Base-by-base conservation (phyloP, 2,113 vertebrate genomes). In the Struthidea cinerea region DNA sequence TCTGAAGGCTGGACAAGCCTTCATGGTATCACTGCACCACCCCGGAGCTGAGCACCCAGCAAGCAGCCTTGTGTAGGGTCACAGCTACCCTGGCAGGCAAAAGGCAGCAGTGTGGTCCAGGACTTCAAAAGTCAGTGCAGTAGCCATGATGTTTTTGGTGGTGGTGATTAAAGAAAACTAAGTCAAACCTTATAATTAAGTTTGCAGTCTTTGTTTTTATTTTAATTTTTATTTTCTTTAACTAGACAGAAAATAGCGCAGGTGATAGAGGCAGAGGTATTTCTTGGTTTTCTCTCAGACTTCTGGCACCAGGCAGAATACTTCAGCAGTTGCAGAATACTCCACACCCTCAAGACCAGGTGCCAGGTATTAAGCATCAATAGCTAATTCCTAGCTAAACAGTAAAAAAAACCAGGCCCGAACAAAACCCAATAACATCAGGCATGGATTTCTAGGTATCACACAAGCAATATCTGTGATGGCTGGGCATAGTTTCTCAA, bases 11-110 rank as follows among this genome's bases (percentile, higher is more conserved):
- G 35, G 32, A 59, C 5, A 37, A 61, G 18, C 6, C 52, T 57
- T 39, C 13, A 8, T 11, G 12, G 32, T 19, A 10, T 33, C 39
- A 39, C 39, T 59, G 68, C 47, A 37, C 10, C 5, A 4, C 1
- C 13, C 41, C 46, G 52, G 42, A 78, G 6, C 23, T 28, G 10
- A 87, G 12, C 0, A 0, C 10, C 18, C 56, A 28, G 53, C 23
- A 47, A 56, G 21, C 20, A 77, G 26, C 52, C 21, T 39, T 22
- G 19, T 4, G 39, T 7, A 19, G 47, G 9, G 33, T 37, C 68
- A 67, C 70, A 74, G 63, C 37, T 27, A 17, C 13, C 37, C 14
- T 5, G 32, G 17, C 9, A 57, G 41, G 27, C 59, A 68, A 50
- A 74, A 37, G 10, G 24, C 67, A 61, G 37, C 7, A 24, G 24